Base-by-base conservation (phyloP, 2,113 vertebrate genomes). In the Phalacrocorax brasilianus region DNA sequence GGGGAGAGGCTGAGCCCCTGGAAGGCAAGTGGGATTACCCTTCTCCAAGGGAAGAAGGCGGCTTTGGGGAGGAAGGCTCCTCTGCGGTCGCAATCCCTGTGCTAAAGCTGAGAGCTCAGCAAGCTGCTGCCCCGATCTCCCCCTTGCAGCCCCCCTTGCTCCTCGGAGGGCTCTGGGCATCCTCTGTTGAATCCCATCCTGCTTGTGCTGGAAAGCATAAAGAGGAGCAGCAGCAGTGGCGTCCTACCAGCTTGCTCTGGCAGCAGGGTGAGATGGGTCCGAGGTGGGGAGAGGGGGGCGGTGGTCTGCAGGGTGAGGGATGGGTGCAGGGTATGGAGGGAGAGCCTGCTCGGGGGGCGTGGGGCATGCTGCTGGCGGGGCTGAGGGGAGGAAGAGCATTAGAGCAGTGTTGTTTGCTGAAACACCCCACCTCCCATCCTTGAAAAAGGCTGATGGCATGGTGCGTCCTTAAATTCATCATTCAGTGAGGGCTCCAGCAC, bases 1-100 rank as follows among this genome's bases (percentile, higher is more conserved):
- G 77, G 50, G 59, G 28, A 84, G 55, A 24, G 23, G 27, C 61
- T 47, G 45, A 73, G 62, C 40, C 27, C 23, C 20, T 71, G 77
- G 26, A 53, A 83, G 27, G 47, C 24, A 30, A 26, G 13, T 0
- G 3, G 8, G 18, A 11, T 68, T 85, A 72, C 35, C 32, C 13
- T 90, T 78, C 35, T 42, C 66, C 38, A 4, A 0, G 27, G 16
- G 40, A 0, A 21, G 0, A 6, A 63, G 44, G 77, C 7, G 8
- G 66, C 44, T 59, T 11, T 0, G 0, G 27, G 38, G 53, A 91
- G 56, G 47, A 78, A 58, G 83, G 38, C 47, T 13, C 42, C 3
- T 22, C 22, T 73, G 42, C 23, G 14, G 42, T 50, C 33, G n/a
- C 1, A 1, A 26, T 71, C 12, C 16, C 18, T 2, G 1, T 45